Evolutionary conservation across 2,888 invertebrate species (phyloP).

Genomic region (Cremastinae sp.): DNA sequence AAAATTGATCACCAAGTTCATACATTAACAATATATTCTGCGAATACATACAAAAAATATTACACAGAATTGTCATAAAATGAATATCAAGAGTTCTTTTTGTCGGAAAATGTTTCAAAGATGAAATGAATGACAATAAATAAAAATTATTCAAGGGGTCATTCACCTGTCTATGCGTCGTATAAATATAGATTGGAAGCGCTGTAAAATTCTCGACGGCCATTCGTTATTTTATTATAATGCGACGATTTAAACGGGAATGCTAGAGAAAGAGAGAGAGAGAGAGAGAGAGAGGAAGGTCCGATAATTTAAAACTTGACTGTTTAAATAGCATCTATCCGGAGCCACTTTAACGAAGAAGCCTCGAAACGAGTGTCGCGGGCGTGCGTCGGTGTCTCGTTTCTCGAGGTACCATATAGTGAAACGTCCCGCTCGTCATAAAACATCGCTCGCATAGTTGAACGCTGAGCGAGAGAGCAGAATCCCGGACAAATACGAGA

Average conservation of each 20-base stretch:
- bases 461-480: conserved; percentile 37
- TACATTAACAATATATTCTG: too few species aligned
- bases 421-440: conserved; percentile 52
- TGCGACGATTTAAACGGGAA: background rate
- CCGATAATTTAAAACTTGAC: conserved; percentile 23
- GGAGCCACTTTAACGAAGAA: conserved; percentile 19
- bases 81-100: too few species aligned
- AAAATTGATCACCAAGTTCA: too few species aligned
- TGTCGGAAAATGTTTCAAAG: too few species aligned
- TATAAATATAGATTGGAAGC: conserved; percentile 32
- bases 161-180: background rate
- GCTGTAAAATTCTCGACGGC: background rate
- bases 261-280: background rate
- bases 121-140: too few species aligned
- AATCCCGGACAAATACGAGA: conserved; percentile 52
- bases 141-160: background rate
- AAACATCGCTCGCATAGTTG: conserved; percentile 56
- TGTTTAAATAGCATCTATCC: conserved; percentile 32
- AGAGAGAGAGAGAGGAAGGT: conserved; percentile 1
- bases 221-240: conserved; percentile 29
- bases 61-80: too few species aligned
- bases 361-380: background rate
- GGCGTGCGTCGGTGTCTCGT: conserved; percentile 12
- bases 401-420: background rate
- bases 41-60: too few species aligned